A percentile compares a stretch with the other conserved stretches of the same genome.
phyloP scores from a whole-genome alignment of 2,888 invertebrate genomes.

The Drosophila macrospina region DNA sequence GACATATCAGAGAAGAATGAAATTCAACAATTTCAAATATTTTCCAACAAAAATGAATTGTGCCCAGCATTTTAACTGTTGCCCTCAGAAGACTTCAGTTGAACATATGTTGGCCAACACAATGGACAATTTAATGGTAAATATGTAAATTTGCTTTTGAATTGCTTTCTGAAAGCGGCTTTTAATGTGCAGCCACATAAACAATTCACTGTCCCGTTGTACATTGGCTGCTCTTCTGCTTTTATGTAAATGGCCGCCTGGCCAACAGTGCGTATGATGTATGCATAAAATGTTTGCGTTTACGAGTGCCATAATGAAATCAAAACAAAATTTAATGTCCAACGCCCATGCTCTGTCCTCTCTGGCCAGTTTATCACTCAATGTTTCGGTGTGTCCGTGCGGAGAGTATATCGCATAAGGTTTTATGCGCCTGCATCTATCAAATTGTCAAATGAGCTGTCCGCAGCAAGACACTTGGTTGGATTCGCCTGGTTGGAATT shows the following conservation, averaged over 20 bases:
- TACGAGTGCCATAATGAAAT: slow-evolving; percentile 73
- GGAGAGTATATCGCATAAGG: slow-evolving; percentile 19
- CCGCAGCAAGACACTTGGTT: slow-evolving; percentile 51
- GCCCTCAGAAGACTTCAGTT: not conserved
- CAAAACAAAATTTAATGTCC: slow-evolving; percentile 72
- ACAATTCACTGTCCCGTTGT: slow-evolving; percentile 55
- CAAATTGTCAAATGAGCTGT: slow-evolving; percentile 79
- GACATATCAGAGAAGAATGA: not conserved
- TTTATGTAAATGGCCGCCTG: slow-evolving; percentile 63
- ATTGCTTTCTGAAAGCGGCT: slow-evolving; percentile 59
- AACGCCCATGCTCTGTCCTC: not conserved
- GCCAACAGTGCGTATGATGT: slow-evolving; percentile 73
- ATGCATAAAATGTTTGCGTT: slow-evolving; percentile 63
- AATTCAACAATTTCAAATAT: slow-evolving; percentile 16
- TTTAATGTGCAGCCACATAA: slow-evolving; percentile 68
- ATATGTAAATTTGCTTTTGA: slow-evolving; percentile 72
- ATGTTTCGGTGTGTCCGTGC: slow-evolving; percentile 4
- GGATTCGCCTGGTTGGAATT: slow-evolving; percentile 9
- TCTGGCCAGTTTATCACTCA: slow-evolving; percentile 31
- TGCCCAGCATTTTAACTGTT: slow-evolving; percentile 8
- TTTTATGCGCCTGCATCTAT: slow-evolving; percentile 66
- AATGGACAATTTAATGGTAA: slow-evolving; percentile 64
- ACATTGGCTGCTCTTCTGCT: slow-evolving; percentile 47
- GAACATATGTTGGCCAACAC: slow-evolving; percentile 52
- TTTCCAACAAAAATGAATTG: slow-evolving; percentile 9